A percentile compares a stretch with the other conserved stretches of the same genome.
These are phyloP conservation scores for Syngnathus acus DNA, from an alignment of 2,797 vertebrate species.

Conservation along the genomic window DNA sequence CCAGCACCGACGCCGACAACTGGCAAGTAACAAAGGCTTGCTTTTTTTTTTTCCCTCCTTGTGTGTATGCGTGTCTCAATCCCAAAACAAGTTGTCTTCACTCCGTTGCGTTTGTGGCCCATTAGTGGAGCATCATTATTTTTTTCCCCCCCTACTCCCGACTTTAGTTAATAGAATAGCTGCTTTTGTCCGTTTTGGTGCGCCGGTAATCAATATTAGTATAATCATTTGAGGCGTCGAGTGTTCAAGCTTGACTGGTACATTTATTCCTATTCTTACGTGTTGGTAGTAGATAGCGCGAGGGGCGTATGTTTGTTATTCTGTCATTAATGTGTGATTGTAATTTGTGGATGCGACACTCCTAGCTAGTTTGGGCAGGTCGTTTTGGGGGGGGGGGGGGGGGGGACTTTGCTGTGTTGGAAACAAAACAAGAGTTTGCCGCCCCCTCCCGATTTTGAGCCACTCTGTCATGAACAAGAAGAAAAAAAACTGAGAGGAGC, in stretches of 20 bases:
- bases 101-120: slow-evolving; percentile 40
- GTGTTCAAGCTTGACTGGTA: slow-evolving; percentile 28
- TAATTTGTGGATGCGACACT: slow-evolving; percentile 1
- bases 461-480: neutral
- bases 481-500: neutral
- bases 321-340: neutral
- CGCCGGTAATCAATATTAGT: slow-evolving; percentile 47
- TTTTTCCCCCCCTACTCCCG: slow-evolving; percentile 29
- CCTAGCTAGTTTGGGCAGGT: slow-evolving; percentile 41
- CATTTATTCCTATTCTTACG: neutral
- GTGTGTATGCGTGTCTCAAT: slow-evolving; percentile 2
- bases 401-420: slow-evolving; percentile 24
- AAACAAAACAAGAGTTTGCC: neutral
- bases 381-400: slow-evolving; percentile 16
- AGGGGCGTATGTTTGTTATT: neutral
- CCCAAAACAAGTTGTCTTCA: slow-evolving; percentile 55
- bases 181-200: slow-evolving; percentile 26
- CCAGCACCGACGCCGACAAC: slow-evolving; percentile 54
- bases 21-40: slow-evolving; percentile 73
- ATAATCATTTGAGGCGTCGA: slow-evolving; percentile 51
- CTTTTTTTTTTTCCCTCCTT: slow-evolving; percentile 56
- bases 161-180: slow-evolving; percentile 42
- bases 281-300: neutral
- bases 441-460: neutral
- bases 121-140: slow-evolving; percentile 38